These are phyloP conservation scores for Parauchenoglanis punctatus DNA, from an alignment of 2,797 vertebrate species.

Conservation along the genomic window DNA sequence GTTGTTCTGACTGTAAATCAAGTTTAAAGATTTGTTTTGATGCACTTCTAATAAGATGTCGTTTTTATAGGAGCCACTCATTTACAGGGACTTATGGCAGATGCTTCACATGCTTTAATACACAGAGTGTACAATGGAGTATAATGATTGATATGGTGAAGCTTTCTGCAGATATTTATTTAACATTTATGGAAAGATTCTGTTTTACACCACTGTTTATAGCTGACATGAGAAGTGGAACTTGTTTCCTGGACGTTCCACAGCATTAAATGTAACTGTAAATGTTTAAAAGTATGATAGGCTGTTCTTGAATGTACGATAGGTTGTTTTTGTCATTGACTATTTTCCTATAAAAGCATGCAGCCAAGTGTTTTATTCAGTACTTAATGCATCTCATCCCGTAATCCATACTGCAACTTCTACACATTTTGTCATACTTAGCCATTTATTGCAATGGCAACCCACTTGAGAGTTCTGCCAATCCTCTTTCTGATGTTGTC, in stretches of 20 bases:
- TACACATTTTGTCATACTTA: neutral
- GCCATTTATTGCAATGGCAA: neutral
- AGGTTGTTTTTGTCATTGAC: neutral
- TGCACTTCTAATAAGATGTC: neutral
- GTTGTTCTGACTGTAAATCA: neutral
- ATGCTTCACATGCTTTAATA: too few species aligned
- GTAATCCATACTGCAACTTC: neutral
- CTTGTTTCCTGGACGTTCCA: neutral
- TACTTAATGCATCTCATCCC: neutral
- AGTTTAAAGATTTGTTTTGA: neutral
- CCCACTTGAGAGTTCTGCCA: neutral
- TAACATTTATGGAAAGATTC: too few species aligned
- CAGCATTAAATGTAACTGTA: neutral
- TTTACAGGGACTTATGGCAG: too few species aligned
- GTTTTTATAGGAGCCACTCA: neutral
- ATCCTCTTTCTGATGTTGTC: neutral
- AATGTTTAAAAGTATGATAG: neutral
- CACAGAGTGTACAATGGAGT: neutral
- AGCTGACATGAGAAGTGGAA: neutral
- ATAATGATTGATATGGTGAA: too few species aligned
- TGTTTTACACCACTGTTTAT: neutral
- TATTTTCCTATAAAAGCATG: neutral
- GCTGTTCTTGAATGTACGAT: neutral
- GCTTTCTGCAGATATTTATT: too few species aligned
- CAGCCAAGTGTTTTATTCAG: neutral